A percentile compares a stretch with the other conserved stretches of the same genome.
Conservation (phyloP, 2,113 vertebrate species). For the Halichoeres trimaculatus region DNA sequence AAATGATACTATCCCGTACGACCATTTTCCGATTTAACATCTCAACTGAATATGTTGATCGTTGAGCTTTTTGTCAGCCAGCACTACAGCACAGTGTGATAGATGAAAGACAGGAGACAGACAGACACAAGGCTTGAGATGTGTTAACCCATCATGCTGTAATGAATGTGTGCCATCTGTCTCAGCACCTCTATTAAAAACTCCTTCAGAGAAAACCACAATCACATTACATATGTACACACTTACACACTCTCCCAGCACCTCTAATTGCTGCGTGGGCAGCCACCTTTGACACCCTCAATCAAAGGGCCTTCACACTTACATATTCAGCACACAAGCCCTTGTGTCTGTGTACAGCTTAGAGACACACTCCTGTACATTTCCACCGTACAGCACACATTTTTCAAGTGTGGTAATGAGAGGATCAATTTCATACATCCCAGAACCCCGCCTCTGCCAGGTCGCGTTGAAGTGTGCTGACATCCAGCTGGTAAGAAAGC, state of each 20-base stretch:
- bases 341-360: background rate
- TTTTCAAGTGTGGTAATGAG: constrained; percentile 13
- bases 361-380: constrained; percentile 9
- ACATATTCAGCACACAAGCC: constrained; percentile 3
- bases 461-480: constrained; percentile 20
- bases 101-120: constrained; percentile 19
- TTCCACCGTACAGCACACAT: background rate
- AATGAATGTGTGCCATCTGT: constrained; percentile 74
- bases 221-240: constrained; percentile 53
- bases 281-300: constrained; percentile 72
- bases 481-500: constrained; percentile 13
- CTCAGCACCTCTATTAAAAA: constrained; percentile 71
- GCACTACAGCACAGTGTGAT: background rate
- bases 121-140: constrained; percentile 52
- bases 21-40: constrained; percentile 3
- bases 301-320: constrained; percentile 72
- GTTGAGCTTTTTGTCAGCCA: constrained; percentile 15
- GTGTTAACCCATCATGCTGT: constrained; percentile 61
- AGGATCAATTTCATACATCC: constrained; percentile 25
- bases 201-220: constrained; percentile 53
- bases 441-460: constrained; percentile 20
- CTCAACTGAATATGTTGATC: constrained; percentile 27
- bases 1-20: constrained; percentile 12
- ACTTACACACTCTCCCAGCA: constrained; percentile 41
- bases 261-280: constrained; percentile 74